Evolutionary conservation across 2,113 vertebrate genomes (phyloP).

Genomic region (Forbesichthys papilliferus): DNA sequence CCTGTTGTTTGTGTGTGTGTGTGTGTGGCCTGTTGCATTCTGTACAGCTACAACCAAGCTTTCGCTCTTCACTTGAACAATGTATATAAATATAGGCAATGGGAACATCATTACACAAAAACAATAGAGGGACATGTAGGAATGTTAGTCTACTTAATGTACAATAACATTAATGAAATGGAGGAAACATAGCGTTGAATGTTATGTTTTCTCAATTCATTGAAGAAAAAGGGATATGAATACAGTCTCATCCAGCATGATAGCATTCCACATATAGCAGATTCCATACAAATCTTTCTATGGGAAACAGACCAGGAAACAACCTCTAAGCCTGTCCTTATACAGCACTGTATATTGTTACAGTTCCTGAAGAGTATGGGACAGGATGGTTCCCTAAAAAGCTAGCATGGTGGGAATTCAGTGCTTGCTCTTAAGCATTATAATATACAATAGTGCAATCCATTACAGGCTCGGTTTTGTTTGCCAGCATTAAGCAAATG

Average conservation of each 20-base stretch:
- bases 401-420: conserved; percentile 44
- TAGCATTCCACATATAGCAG: not conserved
- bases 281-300: not conserved
- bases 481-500: conserved; percentile 55
- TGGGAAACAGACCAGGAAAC: not conserved
- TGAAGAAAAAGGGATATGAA: not conserved
- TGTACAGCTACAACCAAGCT: conserved; percentile 36
- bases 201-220: not conserved
- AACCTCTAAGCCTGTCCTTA: not conserved
- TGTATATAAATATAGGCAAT: conserved; percentile 38
- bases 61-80: conserved; percentile 42
- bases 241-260: not conserved
- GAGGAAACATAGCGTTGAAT: not conserved
- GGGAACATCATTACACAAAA: conserved; percentile 39
- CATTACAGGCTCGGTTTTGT: conserved; percentile 59
- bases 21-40: conserved; percentile 31
- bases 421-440: conserved; percentile 2
- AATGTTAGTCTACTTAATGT: conserved; percentile 5
- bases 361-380: not conserved
- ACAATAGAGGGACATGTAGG: conserved; percentile 28
- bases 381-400: not conserved
- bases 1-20: conserved; percentile 8
- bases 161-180: not conserved
- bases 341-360: too few relatives aligned
- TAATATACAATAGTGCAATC: conserved; percentile 54